Evolutionary conservation across 2,888 invertebrate species (phyloP).

Genomic region (Neoaliturus tenellus): DNA sequence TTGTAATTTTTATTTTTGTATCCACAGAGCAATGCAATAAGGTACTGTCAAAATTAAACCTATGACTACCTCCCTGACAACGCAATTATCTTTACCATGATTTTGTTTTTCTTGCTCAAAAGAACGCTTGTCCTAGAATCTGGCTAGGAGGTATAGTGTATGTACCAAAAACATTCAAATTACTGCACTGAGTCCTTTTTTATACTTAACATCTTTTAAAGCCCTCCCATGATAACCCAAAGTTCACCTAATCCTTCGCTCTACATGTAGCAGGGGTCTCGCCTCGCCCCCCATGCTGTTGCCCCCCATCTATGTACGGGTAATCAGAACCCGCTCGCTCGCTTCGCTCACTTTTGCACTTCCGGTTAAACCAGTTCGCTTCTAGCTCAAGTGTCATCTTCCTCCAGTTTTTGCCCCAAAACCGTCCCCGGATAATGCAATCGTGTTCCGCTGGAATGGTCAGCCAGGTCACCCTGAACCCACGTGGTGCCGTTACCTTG

Average conservation of each 20-base stretch:
- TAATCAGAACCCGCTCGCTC: neutral
- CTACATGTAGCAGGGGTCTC: neutral
- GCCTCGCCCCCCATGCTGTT: neutral
- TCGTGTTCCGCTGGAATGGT: neutral
- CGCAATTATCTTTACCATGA: too few species aligned
- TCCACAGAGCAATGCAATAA: too few species aligned
- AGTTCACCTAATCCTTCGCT: neutral
- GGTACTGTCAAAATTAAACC: too few species aligned
- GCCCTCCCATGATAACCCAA: too few species aligned
- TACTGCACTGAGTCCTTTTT: too few species aligned
- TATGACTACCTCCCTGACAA: too few species aligned
- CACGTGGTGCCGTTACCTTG: neutral
- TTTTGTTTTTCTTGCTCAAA: too few species aligned
- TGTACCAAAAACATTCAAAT: too few species aligned
- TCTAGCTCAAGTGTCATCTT: slow-evolving; percentile 46
- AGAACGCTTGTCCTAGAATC: too few species aligned
- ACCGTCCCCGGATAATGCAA: slow-evolving; percentile 17
- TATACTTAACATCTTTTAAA: too few species aligned
- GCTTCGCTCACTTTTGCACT: slow-evolving; percentile 34
- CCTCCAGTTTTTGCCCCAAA: slow-evolving; percentile 41
- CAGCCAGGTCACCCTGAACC: neutral
- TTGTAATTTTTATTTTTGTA: too few species aligned
- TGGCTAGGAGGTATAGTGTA: too few species aligned
- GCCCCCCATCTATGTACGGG: neutral
- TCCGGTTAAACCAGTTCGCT: slow-evolving; percentile 37